Base-by-base conservation (phyloP, 2,113 vertebrate species). In the Sceloporus tristichus region DNA sequence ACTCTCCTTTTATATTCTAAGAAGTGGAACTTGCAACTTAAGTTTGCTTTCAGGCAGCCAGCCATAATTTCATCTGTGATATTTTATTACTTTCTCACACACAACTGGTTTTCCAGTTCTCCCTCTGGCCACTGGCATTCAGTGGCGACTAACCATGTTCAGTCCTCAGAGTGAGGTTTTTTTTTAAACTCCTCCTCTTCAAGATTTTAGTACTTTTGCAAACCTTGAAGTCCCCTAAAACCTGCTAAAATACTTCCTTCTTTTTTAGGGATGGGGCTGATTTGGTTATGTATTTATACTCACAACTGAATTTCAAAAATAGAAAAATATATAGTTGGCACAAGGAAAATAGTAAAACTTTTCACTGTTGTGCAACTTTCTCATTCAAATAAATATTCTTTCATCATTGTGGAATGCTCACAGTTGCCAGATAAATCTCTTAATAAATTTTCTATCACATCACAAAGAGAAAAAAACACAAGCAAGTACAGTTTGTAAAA, bases 381-480 rank as follows among this genome's bases (percentile, higher is more conserved):
- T 86, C 34, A 88, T 54, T 48, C 29, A 9, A 73, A 78, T 66
- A 81, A 18, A 66, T 88, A 90, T 71, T 23, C 11, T 27, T 71
- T 89, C 34, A 87, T 91, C 84, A 84, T 5, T 0, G 68, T 65
- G 59, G 13, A 29, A 83, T 68, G 56, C 75, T 77, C 84, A 70
- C 90, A 86, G 59, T 85, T 93, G 91, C 83, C 27, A 91, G 86
- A 93, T 93, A 83, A 92, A 78, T 89, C 56, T 59, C 82, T 77
- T 78, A 85, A 85, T 79, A 91, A 85, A 84, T 85, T 29, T 82
- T 4, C 40, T 91, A 91, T 88, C 91, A 25, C 56, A 71, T 70
- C 21, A 83, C 77, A 88, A 89, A 81, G 21, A n/a, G 29, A 48
- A 53, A 48, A 53, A 86, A 89, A 68, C 62, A 42, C 38, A 90